Evolutionary conservation across 2,888 invertebrate species (phyloP).

Genomic region (Synergus umbraculus): DNA sequence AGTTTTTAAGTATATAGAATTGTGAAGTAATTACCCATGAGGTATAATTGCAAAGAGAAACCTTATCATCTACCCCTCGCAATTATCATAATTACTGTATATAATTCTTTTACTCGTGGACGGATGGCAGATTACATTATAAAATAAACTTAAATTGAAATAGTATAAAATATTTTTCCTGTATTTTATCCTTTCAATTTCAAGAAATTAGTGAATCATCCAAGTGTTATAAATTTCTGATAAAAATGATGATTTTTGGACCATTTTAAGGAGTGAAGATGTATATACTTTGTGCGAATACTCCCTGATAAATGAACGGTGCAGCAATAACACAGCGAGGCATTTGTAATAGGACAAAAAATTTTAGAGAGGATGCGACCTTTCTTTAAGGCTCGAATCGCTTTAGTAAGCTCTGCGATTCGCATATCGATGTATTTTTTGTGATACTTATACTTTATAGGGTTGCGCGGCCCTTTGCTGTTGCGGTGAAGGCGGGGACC

Average conservation of each 20-base stretch:
- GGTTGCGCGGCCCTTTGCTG: constrained; percentile 76
- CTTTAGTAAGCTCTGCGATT: constrained; percentile 33
- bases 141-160: neutral
- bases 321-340: constrained; percentile 40
- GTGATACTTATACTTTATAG: constrained; percentile 76
- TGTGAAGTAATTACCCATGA: no score
- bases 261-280: constrained; percentile 14
- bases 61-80: no score
- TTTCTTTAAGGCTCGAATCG: constrained; percentile 40
- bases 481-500: constrained; percentile 77
- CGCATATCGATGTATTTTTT: constrained; percentile 40
- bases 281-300: constrained; percentile 29
- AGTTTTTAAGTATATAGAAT: no score
- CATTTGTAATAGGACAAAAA: constrained; percentile 34
- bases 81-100: neutral
- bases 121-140: neutral
- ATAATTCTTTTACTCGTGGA: neutral
- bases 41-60: no score
- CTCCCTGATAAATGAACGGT: constrained; percentile 33
- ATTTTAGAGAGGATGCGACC: constrained; percentile 37
- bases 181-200: neutral
- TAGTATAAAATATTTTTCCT: neutral
- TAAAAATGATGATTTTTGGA: neutral
- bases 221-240: neutral
- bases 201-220: constrained; percentile 15